Base-by-base conservation (phyloP, 2,888 invertebrate genomes). In the Lutraria lutraria region DNA sequence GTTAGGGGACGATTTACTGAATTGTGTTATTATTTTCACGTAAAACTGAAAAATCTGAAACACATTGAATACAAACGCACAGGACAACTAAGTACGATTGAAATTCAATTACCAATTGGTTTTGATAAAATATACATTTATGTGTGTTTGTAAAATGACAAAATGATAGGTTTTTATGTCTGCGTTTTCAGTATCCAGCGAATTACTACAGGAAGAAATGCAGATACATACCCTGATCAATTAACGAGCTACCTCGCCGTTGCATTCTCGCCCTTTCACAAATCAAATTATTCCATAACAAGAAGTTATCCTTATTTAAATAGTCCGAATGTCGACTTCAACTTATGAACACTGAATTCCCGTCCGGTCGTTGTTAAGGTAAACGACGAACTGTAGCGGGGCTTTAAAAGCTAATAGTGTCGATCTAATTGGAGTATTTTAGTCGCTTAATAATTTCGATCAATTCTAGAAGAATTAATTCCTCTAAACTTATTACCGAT, bases 381-480 rank as follows among this genome's bases (percentile, higher is more conserved):
- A 83, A 31, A 82, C 54, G 53, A 13, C 63, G 6, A 68, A 25
- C 63, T 68, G n/a, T n/a, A 29, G 2, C 21, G 34, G 81, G 54
- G 52, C 19, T 87, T 83, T 83, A 83, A 76, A 72, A 53, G 63
- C 63, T 68, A 68, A 68, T 68, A 25, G 63, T 25, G 25, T 68
- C 63, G 63, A 25, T 72, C 83, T 52, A 43, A 16, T 43, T 83
- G n/a, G 56, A 68, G 60, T 81, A 81, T 85, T 85, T 86, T 85
- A 54, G 81, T 25, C 82, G 82, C 29, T 85, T 60, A 83, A 85
- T 84, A 81, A 81, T 34, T 80, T 34, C 60, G 72, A 87, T 87
- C 87, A 85, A 89, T 89, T 52, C 85, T 56, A 25, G 25, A 72
- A 79, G 86, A 87, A 81, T 86, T 91, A 91, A 87, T 76, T 89